Base-by-base conservation (phyloP, 2,797 vertebrate genomes). In the Smutsia temminckii region DNA sequence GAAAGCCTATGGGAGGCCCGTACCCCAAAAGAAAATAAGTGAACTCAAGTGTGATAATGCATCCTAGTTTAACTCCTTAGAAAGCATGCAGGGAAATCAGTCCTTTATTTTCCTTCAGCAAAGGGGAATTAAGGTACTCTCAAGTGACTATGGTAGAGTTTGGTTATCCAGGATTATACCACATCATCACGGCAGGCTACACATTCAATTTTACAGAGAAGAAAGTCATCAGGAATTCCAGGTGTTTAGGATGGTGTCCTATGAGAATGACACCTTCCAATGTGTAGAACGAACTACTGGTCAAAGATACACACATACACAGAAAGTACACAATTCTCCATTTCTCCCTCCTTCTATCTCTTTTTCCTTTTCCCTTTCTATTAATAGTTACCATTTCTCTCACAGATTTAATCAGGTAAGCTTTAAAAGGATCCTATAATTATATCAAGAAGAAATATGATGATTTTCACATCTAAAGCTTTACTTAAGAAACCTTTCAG, bases 101-200 rank as follows among this genome's bases (percentile, higher is more conserved):
- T 69, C 92, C 27, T 51, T 93, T 89, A 69, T 91, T 91, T 97
- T 75, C 46, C 74, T 88, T 64, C 64, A 88, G 37, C 68, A 85
- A 89, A 96, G 74, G 61, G 93, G 83, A 89, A 97, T 98, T 88
- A 97, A 98, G 98, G 97, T 98, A 98, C 98, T 98, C 98, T 98
- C 98, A 98, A 98, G 98, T 98, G 98, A 98, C 79, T 94, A 80
- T 79, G 72, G 64, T 95, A 95, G 95, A 96, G 75, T 91, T 94
- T 77, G 81, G n/a, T 75, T 90, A 61, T 75, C 94, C 84, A 92
- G 91, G 91, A 95, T 93, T 87, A 53, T 18, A 29, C 74, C 77
- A 57, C 69, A 83, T 63, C 21, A 63, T 66, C 63, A 93, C 51
- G 16, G 20, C 61, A 83, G 78, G 69, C 88, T 89, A 46, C 53